phyloP scores from a whole-genome alignment of 2,888 invertebrate genomes.

The Octonoba sinensis region DNA sequence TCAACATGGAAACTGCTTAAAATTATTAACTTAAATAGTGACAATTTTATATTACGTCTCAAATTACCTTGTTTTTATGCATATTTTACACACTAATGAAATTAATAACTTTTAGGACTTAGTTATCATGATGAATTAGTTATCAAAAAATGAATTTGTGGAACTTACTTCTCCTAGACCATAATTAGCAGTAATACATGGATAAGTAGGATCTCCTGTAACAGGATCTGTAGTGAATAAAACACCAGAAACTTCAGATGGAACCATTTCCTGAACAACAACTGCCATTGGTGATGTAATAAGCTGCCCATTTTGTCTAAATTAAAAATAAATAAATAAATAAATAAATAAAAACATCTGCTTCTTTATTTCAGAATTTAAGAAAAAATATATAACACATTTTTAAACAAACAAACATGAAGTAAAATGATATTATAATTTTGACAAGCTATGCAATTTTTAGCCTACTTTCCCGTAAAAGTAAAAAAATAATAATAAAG shows the following conservation, averaged over 20 bases:
- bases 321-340: neutral
- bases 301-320: slow-evolving; percentile 38
- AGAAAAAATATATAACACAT: neutral
- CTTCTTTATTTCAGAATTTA: neutral
- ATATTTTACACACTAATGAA: no score
- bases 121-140: neutral
- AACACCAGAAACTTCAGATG: slow-evolving; percentile 79
- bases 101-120: neutral
- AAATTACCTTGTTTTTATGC: no score
- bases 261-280: slow-evolving; percentile 83
- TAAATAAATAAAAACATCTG: neutral
- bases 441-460: no score
- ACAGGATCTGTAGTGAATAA: slow-evolving; percentile 85
- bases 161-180: slow-evolving; percentile 78
- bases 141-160: neutral
- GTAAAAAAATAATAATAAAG: no score
- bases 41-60: no score
- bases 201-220: slow-evolving; percentile 78
- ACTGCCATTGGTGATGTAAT: slow-evolving; percentile 79
- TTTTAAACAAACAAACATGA: neutral
- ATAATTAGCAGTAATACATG: slow-evolving; percentile 83
- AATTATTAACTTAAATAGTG: no score
- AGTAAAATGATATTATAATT: no score
- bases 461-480: no score
- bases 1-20: no score